Base-by-base conservation (phyloP, 2,888 invertebrate species). In the Ophion ellenae region DNA sequence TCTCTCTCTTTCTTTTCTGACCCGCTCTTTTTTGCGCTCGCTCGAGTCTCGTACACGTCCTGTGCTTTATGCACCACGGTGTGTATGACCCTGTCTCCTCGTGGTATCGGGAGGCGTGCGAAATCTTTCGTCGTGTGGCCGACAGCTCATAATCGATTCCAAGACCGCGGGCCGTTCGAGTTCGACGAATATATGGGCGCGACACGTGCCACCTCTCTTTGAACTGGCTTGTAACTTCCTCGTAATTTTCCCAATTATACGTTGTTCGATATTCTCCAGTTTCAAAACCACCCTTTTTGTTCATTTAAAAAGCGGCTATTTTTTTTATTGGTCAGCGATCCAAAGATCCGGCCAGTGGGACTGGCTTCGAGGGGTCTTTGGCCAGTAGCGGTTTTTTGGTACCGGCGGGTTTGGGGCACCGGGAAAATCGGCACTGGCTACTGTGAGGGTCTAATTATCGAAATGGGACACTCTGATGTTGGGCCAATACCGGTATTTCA, bases 101-200 rank as follows among this genome's bases (percentile, higher is more conserved):
- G 36, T 36, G 57, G 40, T 61, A n/a, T n/a, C 63, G 32, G 74
- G 20, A 64, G 57, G 40, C 64, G 84, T 87, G 86, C 75, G 77
- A 84, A 84, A 85, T 84, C 63, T 84, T 74, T 81, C 73, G 78
- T 66, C 77, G 73, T 66, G 53, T 59, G 1, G 11, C 59, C 71
- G 85, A 76, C 75, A 81, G 70, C 80, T 82, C 84, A 70, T 70
- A 84, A 87, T 85, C 85, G 84, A 87, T 87, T 83, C 85, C 63
- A 63, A 80, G 84, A 80, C 71, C 79, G 57, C 75, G 79, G 69
- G 64, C 84, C 84, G 84, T 80, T 71, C 81, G 78, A 84, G 69
- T 84, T 86, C 83, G 86, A 78, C 74, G 78, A 83, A 45, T 67
- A 84, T 75, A 76, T 79, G 81, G 78, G 76, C 79, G 81, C 81